Conservation (phyloP, 30 jellyfish, hydroid and myxozoan species). For the Haliclystus octoradiatus region DNA sequence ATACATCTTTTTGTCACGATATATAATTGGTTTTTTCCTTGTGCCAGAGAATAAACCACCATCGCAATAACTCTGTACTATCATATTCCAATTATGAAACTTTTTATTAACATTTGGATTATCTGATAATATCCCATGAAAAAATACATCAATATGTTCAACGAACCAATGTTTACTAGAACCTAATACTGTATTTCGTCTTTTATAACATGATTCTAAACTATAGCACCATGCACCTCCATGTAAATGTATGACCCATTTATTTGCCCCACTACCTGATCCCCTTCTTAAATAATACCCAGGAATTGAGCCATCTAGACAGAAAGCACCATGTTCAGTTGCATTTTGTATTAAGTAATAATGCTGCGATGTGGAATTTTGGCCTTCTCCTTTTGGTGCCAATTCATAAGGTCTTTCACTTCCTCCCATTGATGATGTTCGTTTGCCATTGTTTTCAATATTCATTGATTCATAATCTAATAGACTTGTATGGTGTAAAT, state of each 20-base stretch:
- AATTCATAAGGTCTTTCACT: background rate
- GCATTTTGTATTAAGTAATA: slow-evolving; percentile 1
- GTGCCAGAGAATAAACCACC: slow-evolving; percentile 92
- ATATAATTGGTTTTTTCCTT: slow-evolving; percentile 46
- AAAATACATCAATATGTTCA: slow-evolving; percentile 60
- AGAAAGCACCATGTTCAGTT: slow-evolving; percentile 41
- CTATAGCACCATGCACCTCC: slow-evolving; percentile 99
- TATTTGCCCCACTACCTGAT: slow-evolving; percentile 30
- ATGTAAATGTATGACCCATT: slow-evolving; percentile 90
- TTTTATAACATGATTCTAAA: slow-evolving; percentile 56
- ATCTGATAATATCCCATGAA: slow-evolving; percentile 71
- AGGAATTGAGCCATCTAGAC: slow-evolving; percentile 86
- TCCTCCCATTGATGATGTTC: background rate
- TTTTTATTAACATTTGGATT: slow-evolving; percentile 39
- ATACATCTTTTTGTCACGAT: slow-evolving; percentile 41
- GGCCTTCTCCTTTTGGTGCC: background rate
- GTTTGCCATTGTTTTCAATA: background rate
- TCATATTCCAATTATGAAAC: slow-evolving; percentile 70
- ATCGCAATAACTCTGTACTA: slow-evolving; percentile 78
- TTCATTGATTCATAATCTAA: slow-evolving; percentile 8
- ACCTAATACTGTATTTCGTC: slow-evolving; percentile 69
- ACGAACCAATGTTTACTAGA: slow-evolving; percentile 61
- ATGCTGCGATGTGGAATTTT: background rate
- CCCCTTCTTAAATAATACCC: slow-evolving; percentile 78
- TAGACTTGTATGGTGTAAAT: slow-evolving; percentile 30